Base-by-base conservation (phyloP, 2,888 invertebrate species). In the Cerastoderma edule region DNA sequence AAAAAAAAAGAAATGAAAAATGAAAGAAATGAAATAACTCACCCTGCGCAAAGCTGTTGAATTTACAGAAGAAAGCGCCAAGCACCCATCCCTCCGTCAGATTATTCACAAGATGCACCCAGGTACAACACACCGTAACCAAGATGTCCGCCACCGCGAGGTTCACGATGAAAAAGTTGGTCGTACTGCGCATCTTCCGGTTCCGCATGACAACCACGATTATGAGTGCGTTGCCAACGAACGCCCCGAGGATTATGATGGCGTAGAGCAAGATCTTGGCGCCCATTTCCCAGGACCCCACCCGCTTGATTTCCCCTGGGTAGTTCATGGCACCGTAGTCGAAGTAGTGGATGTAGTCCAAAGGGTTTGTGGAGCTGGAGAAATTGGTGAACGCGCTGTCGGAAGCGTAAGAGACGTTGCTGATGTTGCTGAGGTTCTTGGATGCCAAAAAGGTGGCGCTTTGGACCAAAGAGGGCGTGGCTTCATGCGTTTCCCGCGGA, bases 41-140 rank as follows among this genome's bases (percentile, higher is more conserved):
- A 96, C 96, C 95, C 94, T 96, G 96, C 50, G 96, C 91, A 87
- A 96, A 96, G 1, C 96, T 96, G 92, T 97, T 96, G 83, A 95
- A 94, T 84, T 95, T 95, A 90, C 97, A 97, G 24, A 96, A 96
- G 76, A 96, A 94, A 13, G 94, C 93, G 39, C 95, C 96, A 73
- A 97, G 92, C 78, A 95, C 94, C 91, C 95, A 97, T 86, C 96
- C 96, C 92, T 97, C 96, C 88, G 95, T 96, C 86, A 96, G 95
- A 90, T 96, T 95, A 63, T 95, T 94, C 24, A 95, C 94, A 78
- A 97, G 93, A 92, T 96, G 95, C 85, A 97, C 95, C 95, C 95
- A 95, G 0, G 97, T 96, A 78, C 96, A 96, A 8, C 96, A 93
- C 8, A 86, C 63, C 16, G 88, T 88, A 24, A 92, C 89, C 46